phyloP scores from a whole-genome alignment of 1,140 invertebrate species.

The Tetraneura akinire region DNA sequence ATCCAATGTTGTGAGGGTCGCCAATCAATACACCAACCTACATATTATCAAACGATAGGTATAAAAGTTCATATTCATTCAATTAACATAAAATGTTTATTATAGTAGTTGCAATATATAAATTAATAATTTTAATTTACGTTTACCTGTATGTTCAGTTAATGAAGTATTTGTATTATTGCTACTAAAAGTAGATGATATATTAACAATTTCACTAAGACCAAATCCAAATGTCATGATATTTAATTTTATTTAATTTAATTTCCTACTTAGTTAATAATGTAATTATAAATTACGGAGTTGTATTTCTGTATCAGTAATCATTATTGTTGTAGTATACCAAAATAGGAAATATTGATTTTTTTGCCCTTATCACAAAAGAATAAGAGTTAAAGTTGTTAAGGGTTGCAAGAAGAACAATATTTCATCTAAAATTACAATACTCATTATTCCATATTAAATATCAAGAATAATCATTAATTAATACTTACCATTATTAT shows the following conservation, averaged over 20 bases:
- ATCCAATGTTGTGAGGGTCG: slow-evolving; percentile 70
- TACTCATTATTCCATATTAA: too few species aligned
- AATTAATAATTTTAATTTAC: too few species aligned
- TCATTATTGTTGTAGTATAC: too few species aligned
- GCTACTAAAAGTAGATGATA: slow-evolving; percentile 1
- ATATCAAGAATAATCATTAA: too few species aligned
- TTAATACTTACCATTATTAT: too few species aligned
- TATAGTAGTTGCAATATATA: too few species aligned
- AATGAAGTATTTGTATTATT: neutral
- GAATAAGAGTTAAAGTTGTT: neutral
- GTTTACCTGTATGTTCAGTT: slow-evolving; percentile 20
- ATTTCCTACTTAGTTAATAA: neutral
- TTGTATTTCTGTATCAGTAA: too few species aligned
- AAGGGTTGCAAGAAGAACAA: neutral
- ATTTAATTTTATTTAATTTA: neutral
- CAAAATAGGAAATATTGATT: slow-evolving; percentile 15
- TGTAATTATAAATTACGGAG: too few species aligned
- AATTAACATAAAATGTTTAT: neutral
- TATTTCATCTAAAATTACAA: too few species aligned
- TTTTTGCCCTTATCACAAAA: slow-evolving; percentile 4
- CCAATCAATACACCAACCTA: slow-evolving; percentile 67
- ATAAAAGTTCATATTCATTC: neutral
- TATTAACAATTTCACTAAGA: slow-evolving; percentile 17
- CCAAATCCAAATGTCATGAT: slow-evolving; percentile 39
- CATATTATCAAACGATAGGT: neutral